Base-by-base conservation (phyloP, 2,888 invertebrate genomes). In the Brachypalpus laphriformis region DNA sequence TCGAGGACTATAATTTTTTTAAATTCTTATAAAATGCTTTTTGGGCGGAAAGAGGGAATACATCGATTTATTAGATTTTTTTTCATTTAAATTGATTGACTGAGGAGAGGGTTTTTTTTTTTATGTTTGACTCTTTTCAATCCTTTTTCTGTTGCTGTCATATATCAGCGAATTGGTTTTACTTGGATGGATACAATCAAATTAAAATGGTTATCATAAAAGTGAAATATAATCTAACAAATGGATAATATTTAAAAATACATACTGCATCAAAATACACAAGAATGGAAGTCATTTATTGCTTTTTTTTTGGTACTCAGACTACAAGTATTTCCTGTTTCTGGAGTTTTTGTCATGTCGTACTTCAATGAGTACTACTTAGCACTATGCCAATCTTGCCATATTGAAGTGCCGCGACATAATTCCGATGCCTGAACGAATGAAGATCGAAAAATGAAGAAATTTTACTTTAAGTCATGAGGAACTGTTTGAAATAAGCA, bases 51-150 rank as follows among this genome's bases (percentile, higher is more conserved):
- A 61, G 40, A 49, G 82, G 78, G 68, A 56, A 68, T 61, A 20
- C 49, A 59, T 68, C 68, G 83, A 83, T 83, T 83, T 83, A 75
- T 78, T 74, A 49, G 16, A 42, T 51, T 76, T 77, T 80, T 28
- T 81, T 70, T 37, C 75, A 63, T 70, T 56, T 70, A 56, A 68
- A 74, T 56, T 75, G 54, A 70, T 70, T 40, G 61, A 37, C 40
- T 28, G 28, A 7, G 16, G 20, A 49, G 22, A 20, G 31, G 57
- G 16, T 34, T 22, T 47, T 3, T 42, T 45, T 34, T 59, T 59
- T 11, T 40, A n/a, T 37, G 11, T 40, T 40, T 4, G 40, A 40
- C n/a, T 9, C 14, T 37, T 37, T 37, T 56, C 11, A 20, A 34
- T 49, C 18, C 65, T 51, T 54, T 68, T 51, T 66, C 1, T 4